phyloP scores from a whole-genome alignment of 1,140 invertebrate genomes.

The Pantala flavescens region DNA sequence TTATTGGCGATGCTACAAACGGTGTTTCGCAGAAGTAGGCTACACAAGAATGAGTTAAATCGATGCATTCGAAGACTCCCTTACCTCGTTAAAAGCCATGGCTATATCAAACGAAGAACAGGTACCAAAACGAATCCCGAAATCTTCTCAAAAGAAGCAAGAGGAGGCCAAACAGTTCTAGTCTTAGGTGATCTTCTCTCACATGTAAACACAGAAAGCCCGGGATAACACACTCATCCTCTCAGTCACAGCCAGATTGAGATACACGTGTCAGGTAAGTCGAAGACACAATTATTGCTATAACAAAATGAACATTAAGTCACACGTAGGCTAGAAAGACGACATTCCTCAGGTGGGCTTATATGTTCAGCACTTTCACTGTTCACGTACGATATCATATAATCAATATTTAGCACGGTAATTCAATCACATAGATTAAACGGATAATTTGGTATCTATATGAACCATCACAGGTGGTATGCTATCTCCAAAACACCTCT shows the following conservation, averaged over 20 bases:
- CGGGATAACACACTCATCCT: not conserved
- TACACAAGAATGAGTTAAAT: too few relatives aligned
- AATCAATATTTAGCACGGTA: not conserved
- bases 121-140: not conserved
- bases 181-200: too few relatives aligned
- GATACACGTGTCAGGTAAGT: not conserved
- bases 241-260: not conserved
- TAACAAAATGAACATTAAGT: not conserved
- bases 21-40: too few relatives aligned
- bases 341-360: slow-evolving; percentile 7
- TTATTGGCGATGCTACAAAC: too few relatives aligned
- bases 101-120: not conserved
- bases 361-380: slow-evolving; percentile 9
- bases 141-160: not conserved
- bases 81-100: slow-evolving; percentile 1
- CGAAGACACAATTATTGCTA: not conserved
- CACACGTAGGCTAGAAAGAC: not conserved
- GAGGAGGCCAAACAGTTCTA: too few relatives aligned
- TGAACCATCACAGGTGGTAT: not conserved
- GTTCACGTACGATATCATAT: not conserved
- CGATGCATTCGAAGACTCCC: not conserved
- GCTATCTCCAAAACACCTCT: not conserved
- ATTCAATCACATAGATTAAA: not conserved
- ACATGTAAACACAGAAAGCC: not conserved
- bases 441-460: not conserved